Evolutionary conservation across 2,113 vertebrate species (phyloP).

Genomic region (Archocentrus centrarchus): DNA sequence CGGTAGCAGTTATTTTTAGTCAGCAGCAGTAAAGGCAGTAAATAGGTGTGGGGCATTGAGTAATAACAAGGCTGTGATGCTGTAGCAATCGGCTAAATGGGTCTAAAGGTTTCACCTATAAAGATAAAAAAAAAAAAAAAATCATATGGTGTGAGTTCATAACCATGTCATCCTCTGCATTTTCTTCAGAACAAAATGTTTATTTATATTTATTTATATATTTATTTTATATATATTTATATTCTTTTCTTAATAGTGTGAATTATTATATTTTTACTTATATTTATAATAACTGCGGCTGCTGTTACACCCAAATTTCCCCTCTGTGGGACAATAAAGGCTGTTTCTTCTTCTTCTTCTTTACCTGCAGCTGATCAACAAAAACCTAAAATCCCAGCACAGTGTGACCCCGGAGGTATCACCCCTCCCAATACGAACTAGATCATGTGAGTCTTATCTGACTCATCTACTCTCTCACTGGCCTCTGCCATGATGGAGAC

Average conservation of each 20-base stretch:
- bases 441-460: background rate
- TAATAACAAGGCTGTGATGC: conserved; percentile 11
- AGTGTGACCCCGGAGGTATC: background rate
- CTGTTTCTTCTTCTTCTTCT: too few species aligned
- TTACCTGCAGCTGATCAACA: background rate
- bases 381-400: background rate
- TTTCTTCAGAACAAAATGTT: background rate
- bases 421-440: background rate
- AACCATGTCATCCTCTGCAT: background rate
- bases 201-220: too few species aligned
- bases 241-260: too few species aligned
- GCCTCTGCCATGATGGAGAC: background rate
- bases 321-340: too few species aligned
- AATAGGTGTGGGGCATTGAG: conserved; percentile 30
- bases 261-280: too few species aligned
- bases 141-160: background rate
- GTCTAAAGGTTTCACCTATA: conserved; percentile 53
- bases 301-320: too few species aligned
- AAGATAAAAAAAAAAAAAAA: conserved; percentile 21
- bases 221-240: too few species aligned
- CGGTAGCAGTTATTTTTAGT: background rate
- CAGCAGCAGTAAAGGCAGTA: background rate
- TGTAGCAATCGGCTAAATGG: background rate
- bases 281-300: too few species aligned
- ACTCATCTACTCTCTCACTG: background rate